Evolutionary conservation across 2,888 invertebrate species (phyloP).

Genomic region (Morpho deidamia): DNA sequence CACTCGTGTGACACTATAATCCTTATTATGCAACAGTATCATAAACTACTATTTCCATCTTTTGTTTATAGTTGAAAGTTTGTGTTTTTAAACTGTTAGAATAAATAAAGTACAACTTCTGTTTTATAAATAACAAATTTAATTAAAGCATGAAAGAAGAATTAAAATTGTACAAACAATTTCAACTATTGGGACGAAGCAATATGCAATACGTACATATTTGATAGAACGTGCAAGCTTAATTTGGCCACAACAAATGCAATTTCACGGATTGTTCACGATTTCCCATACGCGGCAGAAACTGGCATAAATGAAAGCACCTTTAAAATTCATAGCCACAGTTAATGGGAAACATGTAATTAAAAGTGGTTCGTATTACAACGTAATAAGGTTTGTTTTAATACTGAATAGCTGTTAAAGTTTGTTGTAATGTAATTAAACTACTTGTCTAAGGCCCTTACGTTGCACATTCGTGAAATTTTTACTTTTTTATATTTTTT

Average conservation of each 20-base stretch:
- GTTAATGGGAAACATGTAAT: background rate
- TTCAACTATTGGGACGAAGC: background rate
- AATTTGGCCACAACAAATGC: constrained; percentile 26
- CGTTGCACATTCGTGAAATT: too few species aligned
- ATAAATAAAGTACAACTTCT: too few species aligned
- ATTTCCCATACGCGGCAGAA: constrained; percentile 34
- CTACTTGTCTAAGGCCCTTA: too few species aligned
- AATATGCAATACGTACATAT: background rate
- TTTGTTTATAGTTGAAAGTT: too few species aligned
- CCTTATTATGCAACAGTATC: too few species aligned
- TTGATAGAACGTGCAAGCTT: constrained; percentile 12
- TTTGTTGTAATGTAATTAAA: background rate
- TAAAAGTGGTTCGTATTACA: constrained; percentile 8
- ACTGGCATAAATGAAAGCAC: constrained; percentile 32
- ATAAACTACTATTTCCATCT: too few species aligned
- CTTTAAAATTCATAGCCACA: constrained; percentile 29
- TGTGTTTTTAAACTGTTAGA: too few species aligned
- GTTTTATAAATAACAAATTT: background rate
- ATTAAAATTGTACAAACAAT: too few species aligned
- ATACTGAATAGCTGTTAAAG: constrained; percentile 3
- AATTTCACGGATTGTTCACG: constrained; percentile 25
- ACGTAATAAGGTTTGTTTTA: constrained; percentile 14
- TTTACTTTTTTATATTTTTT: too few species aligned
- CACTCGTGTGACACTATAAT: too few species aligned
- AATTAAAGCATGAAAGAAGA: too few species aligned